Percentiles rank a stretch among this genome's conserved stretches.
Conservation (phyloP, 2,113 vertebrate species). For the Corythaixoides concolor region DNA sequence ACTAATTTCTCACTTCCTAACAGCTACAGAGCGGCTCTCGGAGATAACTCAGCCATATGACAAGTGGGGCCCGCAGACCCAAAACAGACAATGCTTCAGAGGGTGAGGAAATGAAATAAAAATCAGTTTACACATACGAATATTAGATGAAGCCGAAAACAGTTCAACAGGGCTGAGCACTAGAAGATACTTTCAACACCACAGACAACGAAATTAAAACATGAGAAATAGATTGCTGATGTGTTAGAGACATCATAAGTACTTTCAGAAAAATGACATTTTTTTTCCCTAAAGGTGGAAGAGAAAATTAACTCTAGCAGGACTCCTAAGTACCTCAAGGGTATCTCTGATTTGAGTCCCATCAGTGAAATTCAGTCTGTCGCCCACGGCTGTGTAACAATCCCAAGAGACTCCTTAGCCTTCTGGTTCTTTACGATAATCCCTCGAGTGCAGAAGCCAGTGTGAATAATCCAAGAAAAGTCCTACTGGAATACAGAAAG, state of each 20-base stretch:
- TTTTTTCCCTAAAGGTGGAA: neutral
- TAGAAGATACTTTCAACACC: neutral
- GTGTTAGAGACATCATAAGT: neutral
- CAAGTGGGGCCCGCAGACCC: neutral
- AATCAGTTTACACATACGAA: neutral
- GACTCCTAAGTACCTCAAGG: conserved; percentile 27
- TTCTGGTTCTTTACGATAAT: conserved; percentile 25
- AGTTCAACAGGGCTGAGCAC: neutral
- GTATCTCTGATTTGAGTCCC: conserved; percentile 43
- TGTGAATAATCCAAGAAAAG: conserved; percentile 2
- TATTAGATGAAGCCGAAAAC: neutral
- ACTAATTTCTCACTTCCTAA: neutral
- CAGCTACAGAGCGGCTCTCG: neutral
- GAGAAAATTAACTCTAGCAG: neutral
- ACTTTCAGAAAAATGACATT: neutral
- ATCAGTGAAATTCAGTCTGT: conserved; percentile 39
- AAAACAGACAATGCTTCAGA: neutral
- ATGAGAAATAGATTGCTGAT: neutral
- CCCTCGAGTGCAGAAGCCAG: neutral
- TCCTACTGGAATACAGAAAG: conserved; percentile 8
- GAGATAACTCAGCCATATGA: neutral
- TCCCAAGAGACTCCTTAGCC: neutral
- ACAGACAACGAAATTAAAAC: neutral
- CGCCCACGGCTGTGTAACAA: neutral
- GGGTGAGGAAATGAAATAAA: neutral